These are phyloP conservation scores for Cyclophora punctaria DNA, from an alignment of 2,888 invertebrate genomes.

Conservation along the genomic window DNA sequence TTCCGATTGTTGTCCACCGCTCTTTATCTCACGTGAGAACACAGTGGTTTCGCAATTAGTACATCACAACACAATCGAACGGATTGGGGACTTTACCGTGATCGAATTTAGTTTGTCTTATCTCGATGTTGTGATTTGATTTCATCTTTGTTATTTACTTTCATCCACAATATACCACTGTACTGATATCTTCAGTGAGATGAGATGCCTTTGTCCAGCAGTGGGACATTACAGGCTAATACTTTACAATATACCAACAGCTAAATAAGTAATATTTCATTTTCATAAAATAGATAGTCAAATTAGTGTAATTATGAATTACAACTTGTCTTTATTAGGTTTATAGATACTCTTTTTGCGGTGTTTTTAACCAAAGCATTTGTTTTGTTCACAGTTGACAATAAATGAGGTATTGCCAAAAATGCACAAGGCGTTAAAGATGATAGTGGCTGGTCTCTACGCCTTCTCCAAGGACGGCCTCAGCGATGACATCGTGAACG, in stretches of 20 bases:
- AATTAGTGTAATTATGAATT: too few relatives aligned
- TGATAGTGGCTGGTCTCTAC: slow-evolving; percentile 81
- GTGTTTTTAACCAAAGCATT: neutral
- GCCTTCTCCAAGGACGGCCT: slow-evolving; percentile 77
- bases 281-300: too few relatives aligned
- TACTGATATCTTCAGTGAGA: too few relatives aligned
- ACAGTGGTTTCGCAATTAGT: slow-evolving; percentile 61
- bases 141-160: too few relatives aligned
- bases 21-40: slow-evolving; percentile 68
- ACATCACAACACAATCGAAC: slow-evolving; percentile 39
- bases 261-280: too few relatives aligned
- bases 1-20: slow-evolving; percentile 64
- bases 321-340: too few relatives aligned
- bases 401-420: slow-evolving; percentile 66
- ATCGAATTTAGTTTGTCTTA: neutral
- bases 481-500: slow-evolving; percentile 42
- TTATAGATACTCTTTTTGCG: too few relatives aligned
- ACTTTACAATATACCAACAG: too few relatives aligned
- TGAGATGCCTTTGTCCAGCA: too few relatives aligned
- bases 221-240: too few relatives aligned
- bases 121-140: too few relatives aligned
- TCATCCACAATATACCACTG: too few relatives aligned
- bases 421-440: slow-evolving; percentile 80
- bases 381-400: slow-evolving; percentile 42
- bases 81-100: slow-evolving; percentile 42